phyloP scores from a whole-genome alignment of 2,797 vertebrate genomes.

The Cephalopachus bancanus region DNA sequence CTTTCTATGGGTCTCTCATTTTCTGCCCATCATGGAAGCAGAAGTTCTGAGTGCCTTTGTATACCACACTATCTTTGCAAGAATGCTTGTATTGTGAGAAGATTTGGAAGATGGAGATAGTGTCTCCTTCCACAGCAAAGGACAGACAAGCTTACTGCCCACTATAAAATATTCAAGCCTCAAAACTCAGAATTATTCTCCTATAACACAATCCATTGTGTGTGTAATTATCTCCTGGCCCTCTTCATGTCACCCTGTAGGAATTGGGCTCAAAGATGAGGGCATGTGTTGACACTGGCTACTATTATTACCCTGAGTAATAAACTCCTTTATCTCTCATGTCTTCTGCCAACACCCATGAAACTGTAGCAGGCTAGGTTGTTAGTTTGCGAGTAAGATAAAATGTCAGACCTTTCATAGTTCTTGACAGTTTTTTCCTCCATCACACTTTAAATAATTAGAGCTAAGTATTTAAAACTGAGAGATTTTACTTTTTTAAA shows the following conservation, averaged over 20 bases:
- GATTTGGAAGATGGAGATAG: neutral
- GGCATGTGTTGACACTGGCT: neutral
- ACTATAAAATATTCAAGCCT: neutral
- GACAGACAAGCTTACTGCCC: neutral
- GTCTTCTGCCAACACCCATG: neutral
- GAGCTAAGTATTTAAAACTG: neutral
- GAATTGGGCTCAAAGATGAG: neutral
- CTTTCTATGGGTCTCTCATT: neutral
- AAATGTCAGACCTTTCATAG: neutral
- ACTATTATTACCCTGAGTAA: neutral
- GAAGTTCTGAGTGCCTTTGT: neutral
- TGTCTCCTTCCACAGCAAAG: neutral
- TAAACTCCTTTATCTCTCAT: neutral
- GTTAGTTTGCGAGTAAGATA: neutral
- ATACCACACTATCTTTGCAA: neutral
- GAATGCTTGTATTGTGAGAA: neutral
- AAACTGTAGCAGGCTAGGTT: neutral
- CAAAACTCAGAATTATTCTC: neutral
- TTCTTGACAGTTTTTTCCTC: conserved; percentile 26
- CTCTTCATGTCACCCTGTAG: neutral
- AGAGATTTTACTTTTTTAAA: conserved; percentile 9
- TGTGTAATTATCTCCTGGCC: neutral
- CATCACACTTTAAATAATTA: neutral
- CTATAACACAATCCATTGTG: neutral
- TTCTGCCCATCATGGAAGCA: neutral